phyloP scores from a whole-genome alignment of 92 coral and sea anemone species.

The Epizoanthus illoricatus region DNA sequence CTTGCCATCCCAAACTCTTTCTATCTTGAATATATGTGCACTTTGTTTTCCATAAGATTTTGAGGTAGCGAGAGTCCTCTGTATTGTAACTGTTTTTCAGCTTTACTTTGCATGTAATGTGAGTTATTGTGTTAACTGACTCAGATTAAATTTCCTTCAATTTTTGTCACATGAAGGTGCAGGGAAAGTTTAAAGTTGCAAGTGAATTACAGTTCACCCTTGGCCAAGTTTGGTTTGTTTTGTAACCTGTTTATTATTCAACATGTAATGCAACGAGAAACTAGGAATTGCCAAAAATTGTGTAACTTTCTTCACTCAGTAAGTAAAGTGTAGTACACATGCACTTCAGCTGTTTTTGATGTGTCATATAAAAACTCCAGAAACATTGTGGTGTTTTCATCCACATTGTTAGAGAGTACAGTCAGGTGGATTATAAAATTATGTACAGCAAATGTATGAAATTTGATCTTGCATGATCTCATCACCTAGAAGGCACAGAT shows the following conservation, averaged over 20 bases:
- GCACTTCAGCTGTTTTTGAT: background rate
- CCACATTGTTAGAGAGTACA: background rate
- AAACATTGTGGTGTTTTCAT: background rate
- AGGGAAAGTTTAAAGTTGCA: slow-evolving; percentile 68
- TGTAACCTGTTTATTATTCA: slow-evolving; percentile 37
- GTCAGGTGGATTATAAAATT: background rate
- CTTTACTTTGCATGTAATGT: slow-evolving; percentile 16
- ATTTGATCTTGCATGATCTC: background rate
- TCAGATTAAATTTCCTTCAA: slow-evolving; percentile 65
- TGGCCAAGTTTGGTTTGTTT: slow-evolving; percentile 93
- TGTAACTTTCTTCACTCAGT: slow-evolving; percentile 32
- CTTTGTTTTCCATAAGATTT: too few relatives aligned
- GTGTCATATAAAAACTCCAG: background rate
- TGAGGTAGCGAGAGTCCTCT: background rate
- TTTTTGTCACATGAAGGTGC: slow-evolving; percentile 78
- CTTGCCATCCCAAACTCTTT: too few relatives aligned
- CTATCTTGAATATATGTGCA: too few relatives aligned
- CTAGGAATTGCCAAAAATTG: slow-evolving; percentile 28
- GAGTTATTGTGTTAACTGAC: slow-evolving; percentile 42
- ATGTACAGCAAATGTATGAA: background rate
- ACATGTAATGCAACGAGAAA: slow-evolving; percentile 13
- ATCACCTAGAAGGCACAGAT: background rate
- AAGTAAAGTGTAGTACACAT: slow-evolving; percentile 1
- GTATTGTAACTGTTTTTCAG: slow-evolving; percentile 1
- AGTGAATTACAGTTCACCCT: slow-evolving; percentile 68